Evolutionary conservation across 30 jellyfish, hydroid and myxozoan species (phyloP), one percentile per base, ranked within the genome.

Genomic region (Nemopilema nomurai): DNA sequence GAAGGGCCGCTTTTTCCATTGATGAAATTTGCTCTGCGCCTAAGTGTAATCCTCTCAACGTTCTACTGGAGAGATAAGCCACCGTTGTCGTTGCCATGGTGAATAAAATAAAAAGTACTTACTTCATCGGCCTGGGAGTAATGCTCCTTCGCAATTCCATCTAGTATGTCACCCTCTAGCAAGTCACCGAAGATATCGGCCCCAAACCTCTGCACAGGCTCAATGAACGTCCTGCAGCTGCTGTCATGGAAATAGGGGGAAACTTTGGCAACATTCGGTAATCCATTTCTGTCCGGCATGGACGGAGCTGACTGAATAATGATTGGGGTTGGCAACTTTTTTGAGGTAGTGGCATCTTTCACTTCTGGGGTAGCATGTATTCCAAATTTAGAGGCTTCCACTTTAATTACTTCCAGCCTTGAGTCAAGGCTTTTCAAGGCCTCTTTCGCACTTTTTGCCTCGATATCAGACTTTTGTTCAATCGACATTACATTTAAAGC

Each of bases 161-260:
- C 76, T 33, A 63, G 26, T 21, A 49, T 19, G 6, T 76, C 50
- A 19, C 17, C 80, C 80, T 7, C 21, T 32, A 66, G 19, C 28
- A 24, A 27, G 26, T 30, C 24, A 18, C 78, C 79, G 30, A 78
- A 78, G 9, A 78, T 64, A 23, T 76, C 78, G 18, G 78, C 87
- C 8, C 79, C 87, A 78, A 78, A 78, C 26, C 57, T 78, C 29
- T 29, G 51, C 18, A 78, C 77, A 1, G 87, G 87, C 31, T 64
- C 87, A 31, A 65, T 33, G 71, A 78, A 78, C 29, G 23, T 78
- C 28, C 79, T 78, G 24, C 69, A 21, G 0, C 26, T 57, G 57
- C 87, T 32, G 49, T 78, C 87, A 41, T 57, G 77, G 29, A 78
- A 28, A 28, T 78, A 78, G n/a, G 87, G 87, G 18, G 63, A 49